These are phyloP conservation scores for Desoria tigrina DNA, from an alignment of 2,888 invertebrate genomes.

Conservation along the genomic window DNA sequence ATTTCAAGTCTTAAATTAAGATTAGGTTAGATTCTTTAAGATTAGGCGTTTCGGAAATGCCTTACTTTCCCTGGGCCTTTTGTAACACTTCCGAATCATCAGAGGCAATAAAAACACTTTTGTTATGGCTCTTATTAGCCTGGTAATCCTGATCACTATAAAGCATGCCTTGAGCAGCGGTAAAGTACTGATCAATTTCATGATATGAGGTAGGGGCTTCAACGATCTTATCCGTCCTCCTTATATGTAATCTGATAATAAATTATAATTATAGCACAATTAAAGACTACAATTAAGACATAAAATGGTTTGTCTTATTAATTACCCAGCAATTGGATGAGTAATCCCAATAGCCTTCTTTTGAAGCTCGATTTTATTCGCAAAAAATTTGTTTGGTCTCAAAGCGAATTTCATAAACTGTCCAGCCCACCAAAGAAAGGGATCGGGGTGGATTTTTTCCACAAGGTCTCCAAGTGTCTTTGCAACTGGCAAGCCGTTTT, in stretches of 20 bases:
- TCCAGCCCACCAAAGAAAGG: slow-evolving; percentile 33
- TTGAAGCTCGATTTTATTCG: neutral
- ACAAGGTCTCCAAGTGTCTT: slow-evolving; percentile 4
- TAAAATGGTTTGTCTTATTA: too few relatives aligned
- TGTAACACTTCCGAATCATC: neutral
- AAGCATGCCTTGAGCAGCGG: slow-evolving; percentile 10
- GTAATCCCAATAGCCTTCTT: neutral
- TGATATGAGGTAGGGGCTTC: slow-evolving; percentile 19
- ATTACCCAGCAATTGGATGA: slow-evolving; percentile 22
- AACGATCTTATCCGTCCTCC: slow-evolving; percentile 32
- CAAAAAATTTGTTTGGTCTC: neutral
- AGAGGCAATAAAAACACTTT: slow-evolving; percentile 1
- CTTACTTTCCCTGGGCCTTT: neutral
- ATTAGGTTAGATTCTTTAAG: too few relatives aligned
- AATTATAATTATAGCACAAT: too few relatives aligned
- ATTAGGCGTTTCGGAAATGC: too few relatives aligned
- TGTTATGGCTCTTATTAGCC: neutral
- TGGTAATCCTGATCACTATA: too few relatives aligned
- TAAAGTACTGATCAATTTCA: slow-evolving; percentile 22
- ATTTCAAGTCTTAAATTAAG: too few relatives aligned
- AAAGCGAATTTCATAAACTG: slow-evolving; percentile 29
- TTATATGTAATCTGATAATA: slow-evolving; percentile 30
- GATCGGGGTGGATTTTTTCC: slow-evolving; percentile 11
- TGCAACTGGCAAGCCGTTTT: slow-evolving; percentile 24
- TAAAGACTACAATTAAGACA: too few relatives aligned